Base-by-base conservation (phyloP, 2,888 invertebrate genomes). In the Unio delphinus region DNA sequence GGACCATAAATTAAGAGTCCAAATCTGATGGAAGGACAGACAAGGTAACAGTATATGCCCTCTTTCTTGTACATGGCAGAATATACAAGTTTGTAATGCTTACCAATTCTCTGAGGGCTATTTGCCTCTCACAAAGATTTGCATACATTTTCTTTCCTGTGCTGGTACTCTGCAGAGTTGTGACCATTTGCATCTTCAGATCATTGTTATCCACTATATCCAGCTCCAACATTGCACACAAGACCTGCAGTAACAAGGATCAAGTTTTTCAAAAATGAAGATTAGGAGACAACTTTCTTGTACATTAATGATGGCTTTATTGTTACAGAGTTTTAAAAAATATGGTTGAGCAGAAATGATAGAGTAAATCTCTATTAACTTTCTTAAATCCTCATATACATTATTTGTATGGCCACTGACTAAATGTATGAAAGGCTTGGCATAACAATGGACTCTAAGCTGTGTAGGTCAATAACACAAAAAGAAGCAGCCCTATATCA, bases 151-250 rank as follows among this genome's bases (percentile, higher is more conserved):
- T 91, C 84, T 93, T 92, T 17, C 95, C 95, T 18, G 92, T 91
- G 55, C 92, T 90, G 11, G 95, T 95, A 73, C 93, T 94, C 87
- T 95, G 94, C 67, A 95, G 91, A 1, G 94, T 93, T 55, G 94
- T 94, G 61, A 94, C 94, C 72, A 94, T 93, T 90, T 94, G 94
- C 78, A 94, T 90, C 79, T 90, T 90, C 73, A 91, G 88, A 80
- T 92, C 92, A 74, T 87, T 82, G 73, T 91, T 92, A 55, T 92
- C 91, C 30, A 93, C 88, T 45, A 95, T 91, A 83, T 94, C 93
- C 93, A 94, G 93, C 89, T 95, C 95, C 74, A 95, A 90, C 93
- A 95, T 94, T 64, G 94, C 91, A 89, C 95, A 94, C 67, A 95
- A 91, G 0, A 93, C 93, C 89, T 94, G 80, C 15, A 45, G 45